Base-by-base conservation (phyloP, 2,113 vertebrate species). In the Heterochromis multidens region DNA sequence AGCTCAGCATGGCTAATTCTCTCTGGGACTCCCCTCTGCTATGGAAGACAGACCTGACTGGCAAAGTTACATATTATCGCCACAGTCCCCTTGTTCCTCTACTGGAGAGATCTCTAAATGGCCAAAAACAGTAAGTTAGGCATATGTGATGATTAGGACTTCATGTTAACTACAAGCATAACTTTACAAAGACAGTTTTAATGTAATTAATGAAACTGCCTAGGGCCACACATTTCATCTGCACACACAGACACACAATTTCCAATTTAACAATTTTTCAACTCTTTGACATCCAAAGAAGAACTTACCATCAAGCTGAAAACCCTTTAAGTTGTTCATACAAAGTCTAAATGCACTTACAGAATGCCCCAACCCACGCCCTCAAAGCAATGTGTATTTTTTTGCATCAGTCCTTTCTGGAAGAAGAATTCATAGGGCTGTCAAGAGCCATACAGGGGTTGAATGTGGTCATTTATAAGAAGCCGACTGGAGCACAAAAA, bases 41-140 rank as follows among this genome's bases (percentile, higher is more conserved):
- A 31, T 40, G 82, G 83, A 90, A 91, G 93, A 92, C 89, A 91
- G 80, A 88, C 89, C 87, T 95, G 90, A 93, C 80, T 92, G 94
- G 90, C 92, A 94, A 95, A 93, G 87, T 91, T 81, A 57, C 91
- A 94, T 89, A 95, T 95, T 94, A 94, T 95, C 94, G 17, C 92
- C 90, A 61, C 94, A 91, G 93, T 92, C 85, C 81, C 81, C 70
- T 87, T 82, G 65, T 78, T 81, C 43, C 77, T 85, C 67, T 78
- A 17, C 52, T 37, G 31, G 23, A 78, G 72, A 70, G 65, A 79
- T 91, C 80, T 54, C 49, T 82, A n/a, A 14, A 25, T 57, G 52
- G 80, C 77, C 54, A 62, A 57, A 87, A 74, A 37, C 62, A 65
- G 58, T 43, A 1, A 43, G 19, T 81, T 46, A 25, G n/a, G 29